These are phyloP conservation scores for Nothobranchius furzeri DNA, from an alignment of 2,113 vertebrate species.

Conservation along the genomic window DNA sequence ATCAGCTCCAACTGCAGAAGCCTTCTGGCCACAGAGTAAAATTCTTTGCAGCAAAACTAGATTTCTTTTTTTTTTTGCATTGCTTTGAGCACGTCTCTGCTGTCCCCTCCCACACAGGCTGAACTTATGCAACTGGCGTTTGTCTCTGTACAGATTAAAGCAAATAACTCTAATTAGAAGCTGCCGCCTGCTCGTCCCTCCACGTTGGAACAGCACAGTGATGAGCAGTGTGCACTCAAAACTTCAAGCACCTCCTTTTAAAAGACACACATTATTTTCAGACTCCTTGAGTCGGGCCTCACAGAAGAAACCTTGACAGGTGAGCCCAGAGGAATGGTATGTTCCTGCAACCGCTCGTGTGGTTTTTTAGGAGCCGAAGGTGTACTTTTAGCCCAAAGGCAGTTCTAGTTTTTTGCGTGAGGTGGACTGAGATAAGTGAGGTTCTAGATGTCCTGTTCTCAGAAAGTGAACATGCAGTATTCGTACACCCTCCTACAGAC, in stretches of 20 bases:
- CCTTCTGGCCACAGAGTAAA: background rate
- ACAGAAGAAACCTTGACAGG: background rate
- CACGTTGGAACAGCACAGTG: no score
- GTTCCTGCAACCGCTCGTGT: background rate
- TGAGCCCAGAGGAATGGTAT: slow-evolving; percentile 20
- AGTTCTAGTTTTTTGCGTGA: background rate
- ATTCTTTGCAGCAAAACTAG: background rate
- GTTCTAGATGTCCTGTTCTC: background rate
- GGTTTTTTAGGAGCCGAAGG: slow-evolving; percentile 7
- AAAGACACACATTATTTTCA: background rate
- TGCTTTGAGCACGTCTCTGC: background rate
- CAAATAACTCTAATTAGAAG: background rate
- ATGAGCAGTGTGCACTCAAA: background rate
- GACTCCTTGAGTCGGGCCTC: background rate
- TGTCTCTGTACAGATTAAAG: background rate
- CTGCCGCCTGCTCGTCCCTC: no score
- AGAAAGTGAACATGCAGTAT: background rate
- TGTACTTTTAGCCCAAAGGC: background rate
- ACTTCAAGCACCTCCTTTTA: background rate
- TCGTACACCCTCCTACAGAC: background rate
- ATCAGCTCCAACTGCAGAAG: no score
- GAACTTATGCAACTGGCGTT: background rate
- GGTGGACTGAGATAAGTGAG: background rate
- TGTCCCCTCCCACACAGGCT: background rate
- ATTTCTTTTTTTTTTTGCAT: background rate